Evolutionary conservation across 2,888 invertebrate species (phyloP), one percentile per base, ranked within the genome.

Genomic region (Melanostoma scalare): DNA sequence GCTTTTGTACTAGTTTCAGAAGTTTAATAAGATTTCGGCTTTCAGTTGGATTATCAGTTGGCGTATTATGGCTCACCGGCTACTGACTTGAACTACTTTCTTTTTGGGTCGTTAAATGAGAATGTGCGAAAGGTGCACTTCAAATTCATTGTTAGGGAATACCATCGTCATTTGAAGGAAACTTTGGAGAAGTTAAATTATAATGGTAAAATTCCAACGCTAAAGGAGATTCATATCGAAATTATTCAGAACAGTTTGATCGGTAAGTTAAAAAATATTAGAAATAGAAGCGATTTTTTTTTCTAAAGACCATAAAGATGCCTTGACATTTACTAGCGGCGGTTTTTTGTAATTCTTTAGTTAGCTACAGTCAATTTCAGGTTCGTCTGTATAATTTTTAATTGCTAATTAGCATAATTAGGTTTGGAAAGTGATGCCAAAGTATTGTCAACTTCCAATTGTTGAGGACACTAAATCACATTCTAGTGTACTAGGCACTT

Each of bases 61-160:
- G 88, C 90, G 0, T 90, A 90, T 78, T 90, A 88, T 77, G 91
- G 91, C 1, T 90, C 90, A 2, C 90, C 90, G 3, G 89, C 90
- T 2, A 88, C 90, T n/a, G 91, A 91, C 78, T 86, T 91, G 0
- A 90, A 89, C 85, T 91, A 91, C 58, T 89, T 91, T 30, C 58
- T 91, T 0, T 91, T 87, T 74, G 90, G 90, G 6, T 90, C 91
- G 0, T 42, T 91, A 3, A 90, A 90, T 77, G 91, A 91, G 73
- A 90, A 90, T 79, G 88, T 91, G 0, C 89, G 91, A 4, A 89
- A 89, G 65, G 87, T 89, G 2, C 89, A 90, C 85, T 88, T 88
- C 4, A 90, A 91, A 53, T 90, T 86, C 69, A 88, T 91, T 36
- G 86, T 91, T 3, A 86, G 88, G 10, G 88, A 90, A 73, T 91